Evolutionary conservation across 2,797 vertebrate genomes (phyloP), one percentile per base, ranked within the genome.

Genomic region (Toxotes lorentzi): DNA sequence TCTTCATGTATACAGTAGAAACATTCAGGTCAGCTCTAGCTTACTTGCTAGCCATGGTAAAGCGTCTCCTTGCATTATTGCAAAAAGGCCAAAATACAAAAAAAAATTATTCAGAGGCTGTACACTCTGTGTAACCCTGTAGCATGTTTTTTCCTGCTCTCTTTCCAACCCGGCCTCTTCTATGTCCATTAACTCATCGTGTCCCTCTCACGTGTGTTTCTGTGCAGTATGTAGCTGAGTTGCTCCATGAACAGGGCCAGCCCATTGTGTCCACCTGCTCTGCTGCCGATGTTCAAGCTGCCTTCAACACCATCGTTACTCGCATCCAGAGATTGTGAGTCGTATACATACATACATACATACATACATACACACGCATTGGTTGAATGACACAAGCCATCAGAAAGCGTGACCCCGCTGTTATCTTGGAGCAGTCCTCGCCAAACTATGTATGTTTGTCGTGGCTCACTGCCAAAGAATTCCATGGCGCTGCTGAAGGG

Each of bases 321-420:
- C 92, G 95, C 71, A 96, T 96, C 83, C 95, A 96, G 93, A 95
- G 95, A 95, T 96, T 96, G 95, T 96, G 86, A 95, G 95, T 93
- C 41, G 1, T 54, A 50, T 48, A 11, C 79, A 47, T 24, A 32
- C 62, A 56, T n/a, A 38, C 34, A 58, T 9, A 34, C 65, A 38
- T 11, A 43, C 35, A 56, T 9, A 30, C 65, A 38, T 11, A 58
- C 56, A 68, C 64, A 70, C 8, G 7, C 80, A 47, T 17, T 8
- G 59, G 41, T 48, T 73, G 45, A 64, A 67, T 65, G 48, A 78
- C 56, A 56, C 21, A 4, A 57, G 45, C 57, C 58, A 23, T 78
- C 27, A 60, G 48, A 68, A 34, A 27, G 38, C 13, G 45, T 62
- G 58, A 61, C 76, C 27, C 51, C 30, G 41, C 27, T n/a, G 35